These are phyloP conservation scores for Rhagium mordax DNA, from an alignment of 2,888 invertebrate species.

Conservation along the genomic window DNA sequence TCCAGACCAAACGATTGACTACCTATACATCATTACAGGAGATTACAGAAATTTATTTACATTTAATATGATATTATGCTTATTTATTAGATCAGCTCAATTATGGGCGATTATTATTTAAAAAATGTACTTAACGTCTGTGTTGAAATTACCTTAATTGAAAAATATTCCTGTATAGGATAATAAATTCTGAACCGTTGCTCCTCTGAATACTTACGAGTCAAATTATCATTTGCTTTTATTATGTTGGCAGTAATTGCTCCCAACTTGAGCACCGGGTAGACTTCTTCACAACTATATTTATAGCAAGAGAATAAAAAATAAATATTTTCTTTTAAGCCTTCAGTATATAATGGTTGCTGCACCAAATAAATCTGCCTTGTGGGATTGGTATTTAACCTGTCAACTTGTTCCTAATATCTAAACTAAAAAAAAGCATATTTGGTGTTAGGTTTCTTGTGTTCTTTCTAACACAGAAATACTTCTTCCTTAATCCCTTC, in stretches of 20 bases:
- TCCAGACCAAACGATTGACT: too few species aligned
- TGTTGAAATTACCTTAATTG: constrained; percentile 26
- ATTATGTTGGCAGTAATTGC: constrained; percentile 11
- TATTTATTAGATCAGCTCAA: background rate
- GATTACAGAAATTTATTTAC: too few species aligned
- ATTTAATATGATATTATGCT: too few species aligned
- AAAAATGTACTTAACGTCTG: constrained; percentile 1
- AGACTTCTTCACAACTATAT: constrained; percentile 16
- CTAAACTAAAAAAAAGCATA: background rate
- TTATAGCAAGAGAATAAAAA: constrained; percentile 16
- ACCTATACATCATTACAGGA: too few species aligned
- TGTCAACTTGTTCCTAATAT: constrained; percentile 21
- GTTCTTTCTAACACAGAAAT: too few species aligned
- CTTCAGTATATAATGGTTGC: background rate
- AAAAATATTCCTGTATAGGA: constrained; percentile 21
- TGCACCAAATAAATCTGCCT: too few species aligned
- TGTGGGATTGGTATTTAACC: too few species aligned
- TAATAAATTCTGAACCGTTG: constrained; percentile 18
- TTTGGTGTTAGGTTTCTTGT: too few species aligned
- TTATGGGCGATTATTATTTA: background rate
- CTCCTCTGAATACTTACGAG: constrained; percentile 25
- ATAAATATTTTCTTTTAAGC: constrained; percentile 1
- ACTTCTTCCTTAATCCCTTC: too few species aligned
- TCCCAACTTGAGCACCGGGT: background rate
- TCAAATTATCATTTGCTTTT: constrained; percentile 8